Conservation (phyloP, 2,888 invertebrate species). For the Drosophila atripex region DNA sequence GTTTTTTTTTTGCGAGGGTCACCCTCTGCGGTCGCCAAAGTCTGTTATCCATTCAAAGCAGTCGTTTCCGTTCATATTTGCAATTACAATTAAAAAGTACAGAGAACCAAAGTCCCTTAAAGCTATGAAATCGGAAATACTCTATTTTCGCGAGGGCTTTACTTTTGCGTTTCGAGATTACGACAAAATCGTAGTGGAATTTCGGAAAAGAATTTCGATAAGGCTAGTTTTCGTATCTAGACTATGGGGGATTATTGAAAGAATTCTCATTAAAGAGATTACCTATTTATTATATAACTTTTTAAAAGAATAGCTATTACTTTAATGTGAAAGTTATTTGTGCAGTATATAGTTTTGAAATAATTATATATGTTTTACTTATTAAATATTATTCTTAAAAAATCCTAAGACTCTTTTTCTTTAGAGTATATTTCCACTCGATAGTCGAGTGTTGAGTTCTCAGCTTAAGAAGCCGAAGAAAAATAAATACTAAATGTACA, state of each 20-base stretch:
- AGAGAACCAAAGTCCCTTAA: background rate
- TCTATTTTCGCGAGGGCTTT: background rate
- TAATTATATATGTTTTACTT: no score
- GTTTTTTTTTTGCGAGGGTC: constrained; percentile 1
- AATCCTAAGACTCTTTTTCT: background rate
- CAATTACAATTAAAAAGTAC: constrained; percentile 66
- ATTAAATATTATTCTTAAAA: background rate
- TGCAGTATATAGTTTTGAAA: no score
- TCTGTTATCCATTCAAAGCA: constrained; percentile 59
- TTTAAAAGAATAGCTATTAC: background rate
- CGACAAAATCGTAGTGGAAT: background rate
- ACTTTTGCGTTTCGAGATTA: background rate
- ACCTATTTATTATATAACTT: background rate
- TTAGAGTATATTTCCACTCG: constrained; percentile 16
- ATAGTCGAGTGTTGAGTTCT: background rate
- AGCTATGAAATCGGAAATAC: background rate
- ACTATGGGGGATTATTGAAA: background rate
- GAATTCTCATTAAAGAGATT: background rate
- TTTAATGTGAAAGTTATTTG: background rate
- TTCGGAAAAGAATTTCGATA: background rate
- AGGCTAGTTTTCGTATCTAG: background rate
- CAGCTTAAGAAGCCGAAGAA: background rate
- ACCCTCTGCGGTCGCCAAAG: constrained; percentile 27
- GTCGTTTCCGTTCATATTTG: constrained; percentile 71
- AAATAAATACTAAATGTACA: background rate